Evolutionary conservation across 2,797 vertebrate genomes (phyloP), one percentile per base, ranked within the genome.

Genomic region (Zenarchopterus dispar): DNA sequence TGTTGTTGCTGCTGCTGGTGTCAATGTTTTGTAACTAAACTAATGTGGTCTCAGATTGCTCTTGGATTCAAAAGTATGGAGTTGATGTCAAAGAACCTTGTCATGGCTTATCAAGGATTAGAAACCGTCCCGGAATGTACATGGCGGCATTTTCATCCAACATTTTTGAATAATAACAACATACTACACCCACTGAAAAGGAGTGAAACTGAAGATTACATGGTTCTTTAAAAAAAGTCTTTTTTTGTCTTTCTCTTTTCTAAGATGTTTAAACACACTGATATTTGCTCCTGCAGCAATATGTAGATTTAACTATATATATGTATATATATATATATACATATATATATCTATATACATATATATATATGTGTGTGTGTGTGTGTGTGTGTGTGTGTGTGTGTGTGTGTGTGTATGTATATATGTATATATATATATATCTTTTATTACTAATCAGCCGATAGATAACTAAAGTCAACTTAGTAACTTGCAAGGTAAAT

Each of bases 81-180:
- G 23, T 15, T 58, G 56, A 1, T 70, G 39, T 59, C 39, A 70
- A 55, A 47, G 41, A 44, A 17, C 36, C 6, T 46, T 17, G 22
- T 43, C 24, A 8, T 19, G 9, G 23, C 21, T 66, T 45, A 63
- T 47, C 15, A 8, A 33, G 31, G 39, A 67, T 71, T 18, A 36
- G 18, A 55, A 56, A 50, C 39, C 15, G 21, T 58, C 44, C 26
- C 26, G 31, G 21, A 15, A 56, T 56, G 48, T 19, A 10, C 11
- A 22, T 33, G 39, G 15, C 26, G 17, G 22, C 8, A 16, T 26
- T 49, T 11, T 54, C 24, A 52, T 49, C 1, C 22, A 16, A 36
- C 10, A 21, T 43, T 39, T 51, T n/a, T 39, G 31, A n/a, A 10
- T 24, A 21, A 26, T 6, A 67, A 19, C 21, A 43, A 16, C n/a